A percentile compares a stretch with the other conserved stretches of the same genome.
Conservation (phyloP, 2,113 vertebrate genomes). For the Microcebus griseorufus region DNA sequence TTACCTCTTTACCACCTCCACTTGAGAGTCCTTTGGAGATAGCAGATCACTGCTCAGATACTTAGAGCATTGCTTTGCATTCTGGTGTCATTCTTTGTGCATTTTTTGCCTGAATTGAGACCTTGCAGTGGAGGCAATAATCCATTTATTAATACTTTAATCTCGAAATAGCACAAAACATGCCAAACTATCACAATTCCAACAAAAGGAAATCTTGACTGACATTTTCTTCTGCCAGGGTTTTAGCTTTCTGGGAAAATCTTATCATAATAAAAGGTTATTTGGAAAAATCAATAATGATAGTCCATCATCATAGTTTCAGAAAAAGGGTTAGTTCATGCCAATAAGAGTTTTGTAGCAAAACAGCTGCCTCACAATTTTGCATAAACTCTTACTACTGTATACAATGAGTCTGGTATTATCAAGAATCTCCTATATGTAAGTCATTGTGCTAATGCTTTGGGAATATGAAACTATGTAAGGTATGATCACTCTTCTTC, state of each 20-base stretch:
- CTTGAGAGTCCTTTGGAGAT: background rate
- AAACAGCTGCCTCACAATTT: background rate
- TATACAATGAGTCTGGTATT: background rate
- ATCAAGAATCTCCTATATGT: background rate
- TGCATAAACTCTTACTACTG: background rate
- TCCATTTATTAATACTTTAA: background rate
- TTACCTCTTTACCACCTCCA: too few relatives aligned
- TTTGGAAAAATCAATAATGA: slow-evolving; percentile 18
- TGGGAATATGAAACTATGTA: background rate
- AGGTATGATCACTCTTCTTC: background rate
- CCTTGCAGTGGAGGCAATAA: background rate
- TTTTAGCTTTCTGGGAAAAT: slow-evolving; percentile 57
- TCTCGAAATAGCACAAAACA: background rate
- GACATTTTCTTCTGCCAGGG: background rate
- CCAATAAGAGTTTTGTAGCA: background rate
- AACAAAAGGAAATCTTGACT: background rate
- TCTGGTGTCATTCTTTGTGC: background rate
- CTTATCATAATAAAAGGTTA: slow-evolving; percentile 2
- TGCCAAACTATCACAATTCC: background rate
- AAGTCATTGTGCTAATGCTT: background rate
- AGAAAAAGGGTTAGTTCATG: slow-evolving; percentile 34
- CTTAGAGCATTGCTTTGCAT: background rate
- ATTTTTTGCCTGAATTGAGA: background rate
- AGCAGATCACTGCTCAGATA: background rate
- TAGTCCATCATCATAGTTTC: slow-evolving; percentile 34